Evolutionary conservation across 2,888 invertebrate species (phyloP).

Genomic region (Lucinisca nassula): DNA sequence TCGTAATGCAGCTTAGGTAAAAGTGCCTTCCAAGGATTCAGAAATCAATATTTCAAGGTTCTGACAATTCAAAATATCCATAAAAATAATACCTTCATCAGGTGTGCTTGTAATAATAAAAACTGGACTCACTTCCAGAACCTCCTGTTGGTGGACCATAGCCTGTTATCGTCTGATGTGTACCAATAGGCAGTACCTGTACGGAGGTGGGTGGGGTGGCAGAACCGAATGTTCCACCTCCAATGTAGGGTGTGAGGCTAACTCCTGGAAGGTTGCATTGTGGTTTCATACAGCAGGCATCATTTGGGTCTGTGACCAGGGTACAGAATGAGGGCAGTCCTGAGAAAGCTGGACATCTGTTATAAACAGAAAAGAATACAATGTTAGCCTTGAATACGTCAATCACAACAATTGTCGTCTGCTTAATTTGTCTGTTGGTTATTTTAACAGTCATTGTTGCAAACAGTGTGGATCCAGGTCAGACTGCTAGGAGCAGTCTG

Average conservation of each 20-base stretch:
- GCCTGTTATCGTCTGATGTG: slow-evolving; percentile 74
- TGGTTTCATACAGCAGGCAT: slow-evolving; percentile 78
- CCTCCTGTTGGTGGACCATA: slow-evolving; percentile 68
- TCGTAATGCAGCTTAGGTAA: too few relatives aligned
- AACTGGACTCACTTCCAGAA: slow-evolving; percentile 19
- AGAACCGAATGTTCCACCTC: slow-evolving; percentile 60
- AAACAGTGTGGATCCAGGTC: too few relatives aligned
- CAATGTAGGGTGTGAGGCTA: slow-evolving; percentile 65
- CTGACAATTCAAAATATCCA: too few relatives aligned
- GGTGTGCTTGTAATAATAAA: too few relatives aligned
- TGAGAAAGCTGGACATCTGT: slow-evolving; percentile 77
- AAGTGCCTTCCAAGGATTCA: too few relatives aligned
- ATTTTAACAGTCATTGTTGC: too few relatives aligned
- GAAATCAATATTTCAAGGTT: too few relatives aligned
- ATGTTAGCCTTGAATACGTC: not conserved
- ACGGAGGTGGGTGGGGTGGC: slow-evolving; percentile 72
- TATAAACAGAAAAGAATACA: not conserved
- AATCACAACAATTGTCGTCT: too few relatives aligned
- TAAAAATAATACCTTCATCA: too few relatives aligned
- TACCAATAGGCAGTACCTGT: slow-evolving; percentile 77
- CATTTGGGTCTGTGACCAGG: slow-evolving; percentile 72
- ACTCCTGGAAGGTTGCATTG: slow-evolving; percentile 68
- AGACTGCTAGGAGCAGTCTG: too few relatives aligned
- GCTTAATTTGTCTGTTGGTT: too few relatives aligned
- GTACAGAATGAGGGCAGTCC: slow-evolving; percentile 77